Evolutionary conservation across 1,140 invertebrate species (phyloP), one percentile per base, ranked within the genome.

Genomic region (Cydia pomonella): DNA sequence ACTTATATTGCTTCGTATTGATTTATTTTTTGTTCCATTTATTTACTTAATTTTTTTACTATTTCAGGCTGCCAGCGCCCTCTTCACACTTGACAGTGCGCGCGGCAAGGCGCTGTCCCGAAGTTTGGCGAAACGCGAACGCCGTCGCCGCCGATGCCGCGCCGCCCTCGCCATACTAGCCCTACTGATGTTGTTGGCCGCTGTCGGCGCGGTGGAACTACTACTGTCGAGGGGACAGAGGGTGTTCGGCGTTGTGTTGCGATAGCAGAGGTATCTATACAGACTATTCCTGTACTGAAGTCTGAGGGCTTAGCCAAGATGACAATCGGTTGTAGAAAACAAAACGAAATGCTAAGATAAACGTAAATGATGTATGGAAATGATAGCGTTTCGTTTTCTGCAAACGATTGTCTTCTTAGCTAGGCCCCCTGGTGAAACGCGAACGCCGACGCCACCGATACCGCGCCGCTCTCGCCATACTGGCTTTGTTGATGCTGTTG

Each of bases 11-110:
- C n/a, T n/a, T n/a, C n/a, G n/a, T n/a, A 7, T 50, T 50, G n/a
- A 18, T 3, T 18, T 16, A 50, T n/a, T 50, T 50, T 13, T 23
- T 59, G 12, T 23, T 23, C 2, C 9, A 18, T 23, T 7, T 23
- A 18, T 23, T 18, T 23, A 23, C 21, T 0, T 9, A n/a, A 0
- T 27, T 69, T 62, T 72, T 82, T 50, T 76, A 18, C 12, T 73
- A 18, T 86, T 86, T 6, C 86, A 92, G 91, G 89, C 88, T 1
- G 86, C 89, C 50, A 92, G 91, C 44, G 91, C 91, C 2, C 83
- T 92, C 3, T 92, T 92, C 80, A 92, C 91, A 0, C 80, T 92
- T 6, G 91, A 92, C 74, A 85, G 85, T 0, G 80, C 87, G 2
- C 79, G 84, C 6, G 81, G 85, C n/a, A 89, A 90, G 72, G 88